phyloP scores from a whole-genome alignment of 1,140 invertebrate species.

The Helicoverpa zea region DNA sequence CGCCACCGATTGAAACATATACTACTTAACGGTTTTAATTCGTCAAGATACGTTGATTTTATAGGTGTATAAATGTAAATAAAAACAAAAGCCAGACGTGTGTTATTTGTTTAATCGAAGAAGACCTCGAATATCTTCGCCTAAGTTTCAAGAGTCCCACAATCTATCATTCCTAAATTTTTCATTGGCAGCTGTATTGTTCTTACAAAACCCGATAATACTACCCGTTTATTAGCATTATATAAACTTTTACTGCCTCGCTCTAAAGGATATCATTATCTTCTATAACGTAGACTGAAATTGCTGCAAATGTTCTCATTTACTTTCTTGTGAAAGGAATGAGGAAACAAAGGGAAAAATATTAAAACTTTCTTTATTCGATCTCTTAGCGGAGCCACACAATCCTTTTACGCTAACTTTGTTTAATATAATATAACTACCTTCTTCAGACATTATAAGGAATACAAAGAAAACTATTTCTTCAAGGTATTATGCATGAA shows the following conservation, averaged over 20 bases:
- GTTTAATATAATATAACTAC: conserved; percentile 73
- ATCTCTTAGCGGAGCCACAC: conserved; percentile 58
- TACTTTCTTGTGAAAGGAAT: conserved; percentile 42
- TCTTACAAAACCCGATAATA: not conserved
- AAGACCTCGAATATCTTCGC: no score
- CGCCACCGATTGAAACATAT: no score
- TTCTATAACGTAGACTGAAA: conserved; percentile 30
- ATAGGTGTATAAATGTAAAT: no score
- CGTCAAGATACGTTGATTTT: no score
- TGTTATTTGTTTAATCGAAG: no score
- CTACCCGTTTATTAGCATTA: conserved; percentile 11
- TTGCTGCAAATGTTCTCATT: conserved; percentile 54
- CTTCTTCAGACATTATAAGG: conserved; percentile 38
- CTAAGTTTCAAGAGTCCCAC: not conserved
- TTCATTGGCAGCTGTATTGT: not conserved
- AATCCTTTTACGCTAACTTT: conserved; percentile 71
- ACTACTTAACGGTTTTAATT: no score
- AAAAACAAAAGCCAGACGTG: no score
- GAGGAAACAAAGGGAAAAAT: conserved; percentile 59
- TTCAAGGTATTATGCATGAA: conserved; percentile 8
- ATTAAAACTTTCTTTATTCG: conserved; percentile 78
- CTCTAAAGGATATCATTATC: conserved; percentile 19
- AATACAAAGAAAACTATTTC: conserved; percentile 37
- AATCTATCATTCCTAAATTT: not conserved
- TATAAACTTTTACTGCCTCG: conserved; percentile 6